Evolutionary conservation across 2,888 invertebrate genomes (phyloP), one percentile per base, ranked within the genome.

Genomic region (Eupithecia tripunctaria): DNA sequence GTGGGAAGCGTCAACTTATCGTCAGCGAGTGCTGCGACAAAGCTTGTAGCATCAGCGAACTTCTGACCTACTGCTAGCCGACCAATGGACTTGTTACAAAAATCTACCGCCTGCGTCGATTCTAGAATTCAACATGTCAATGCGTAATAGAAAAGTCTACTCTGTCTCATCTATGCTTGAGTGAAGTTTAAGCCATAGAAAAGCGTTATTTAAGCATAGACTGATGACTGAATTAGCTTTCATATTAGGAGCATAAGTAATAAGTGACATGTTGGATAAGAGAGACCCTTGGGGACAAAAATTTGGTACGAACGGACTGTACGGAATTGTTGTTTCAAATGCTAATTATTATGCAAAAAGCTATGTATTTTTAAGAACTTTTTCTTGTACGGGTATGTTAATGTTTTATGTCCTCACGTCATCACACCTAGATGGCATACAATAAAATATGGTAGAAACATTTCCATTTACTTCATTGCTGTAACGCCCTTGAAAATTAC

Each of bases 21-120:
- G 89, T 90, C 72, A 86, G 74, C 73, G 91, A 91, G 72, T 91
- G 91, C 81, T 91, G 91, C 62, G 88, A 89, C 12, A 91, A 91
- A 56, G 80, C 90, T 0, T 91, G 91, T 81, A 87, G 82, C 56
- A 64, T 87, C 66, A 80, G 76, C 68, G 89, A 90, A 76, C 81
- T 91, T 2, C 73, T 86, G 59, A 80, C 84, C 4, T 91, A 90
- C 74, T 91, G 91, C 76, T 88, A 82, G 71, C 7, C 18, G 65
- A 73, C n/a, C 51, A 25, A 25, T 4, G 47, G 21, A 10, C 47
- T 8, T 56, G 25, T n/a, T 14, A 18, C 21, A 3, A 51, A 51
- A 5, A 5, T 21, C 51, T 25, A 25, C n/a, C 43, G 7, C 15
- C 43, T 56, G 56, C n/a, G n/a, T n/a, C n/a, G 14, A 56, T 56